These are phyloP conservation scores for Latrodectus elegans DNA, from an alignment of 2,888 invertebrate species.

Conservation along the genomic window DNA sequence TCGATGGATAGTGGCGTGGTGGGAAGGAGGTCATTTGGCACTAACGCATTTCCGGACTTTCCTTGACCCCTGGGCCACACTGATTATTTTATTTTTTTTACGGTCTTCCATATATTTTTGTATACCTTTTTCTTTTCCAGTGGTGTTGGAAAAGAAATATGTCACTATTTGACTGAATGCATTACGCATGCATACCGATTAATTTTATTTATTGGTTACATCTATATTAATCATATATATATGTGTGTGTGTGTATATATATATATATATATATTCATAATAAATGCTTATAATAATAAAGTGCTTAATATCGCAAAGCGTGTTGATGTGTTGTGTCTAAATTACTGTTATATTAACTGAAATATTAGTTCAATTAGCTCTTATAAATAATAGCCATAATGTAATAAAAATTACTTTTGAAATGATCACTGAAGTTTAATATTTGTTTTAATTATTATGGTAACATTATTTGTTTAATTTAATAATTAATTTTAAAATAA, in stretches of 20 bases:
- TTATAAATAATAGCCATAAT: no score
- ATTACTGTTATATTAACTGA: no score
- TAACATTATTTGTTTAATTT: no score
- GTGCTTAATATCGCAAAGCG: no score
- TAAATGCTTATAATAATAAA: no score
- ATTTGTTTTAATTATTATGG: no score
- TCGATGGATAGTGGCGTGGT: constrained; percentile 41
- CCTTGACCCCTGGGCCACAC: constrained; percentile 47
- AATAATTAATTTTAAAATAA: no score
- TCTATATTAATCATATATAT: background rate
- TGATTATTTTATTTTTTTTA: constrained; percentile 28
- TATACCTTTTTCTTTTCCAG: constrained; percentile 13
- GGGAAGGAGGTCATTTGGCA: constrained; percentile 53
- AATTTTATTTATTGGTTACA: background rate
- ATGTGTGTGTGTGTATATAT: background rate
- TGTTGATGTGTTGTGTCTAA: no score
- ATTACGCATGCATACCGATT: constrained; percentile 30
- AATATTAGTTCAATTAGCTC: no score
- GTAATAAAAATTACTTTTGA: no score
- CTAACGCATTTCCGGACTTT: constrained; percentile 65
- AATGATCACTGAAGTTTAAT: no score
- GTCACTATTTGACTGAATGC: constrained; percentile 22
- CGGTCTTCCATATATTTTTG: background rate
- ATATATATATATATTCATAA: no score
- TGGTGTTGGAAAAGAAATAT: constrained; percentile 20